Evolutionary conservation across 2,113 vertebrate species (phyloP).

Genomic region (Desmodus rotundus): DNA sequence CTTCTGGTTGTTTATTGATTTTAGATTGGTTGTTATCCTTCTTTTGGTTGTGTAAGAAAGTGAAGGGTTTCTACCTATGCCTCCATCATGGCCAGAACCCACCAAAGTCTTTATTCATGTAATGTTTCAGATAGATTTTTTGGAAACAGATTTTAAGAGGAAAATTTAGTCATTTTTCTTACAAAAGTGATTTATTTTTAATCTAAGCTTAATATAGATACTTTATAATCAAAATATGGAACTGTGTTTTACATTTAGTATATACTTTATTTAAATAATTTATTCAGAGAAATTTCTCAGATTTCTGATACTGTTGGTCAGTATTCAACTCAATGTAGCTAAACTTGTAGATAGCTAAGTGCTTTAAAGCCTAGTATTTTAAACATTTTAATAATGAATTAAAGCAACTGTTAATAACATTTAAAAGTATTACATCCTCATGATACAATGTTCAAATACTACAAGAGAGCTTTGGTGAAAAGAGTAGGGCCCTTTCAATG

Average conservation of each 20-base stretch:
- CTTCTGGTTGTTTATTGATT: too few species aligned
- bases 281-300: conserved; percentile 8
- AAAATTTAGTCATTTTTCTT: background rate
- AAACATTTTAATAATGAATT: background rate
- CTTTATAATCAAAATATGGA: background rate
- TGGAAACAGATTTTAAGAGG: background rate
- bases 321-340: background rate
- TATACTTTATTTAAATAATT: background rate
- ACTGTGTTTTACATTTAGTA: conserved; percentile 2
- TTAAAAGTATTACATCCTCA: background rate
- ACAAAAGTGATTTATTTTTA: background rate
- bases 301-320: background rate
- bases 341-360: background rate
- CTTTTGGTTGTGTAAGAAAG: too few species aligned
- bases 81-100: too few species aligned
- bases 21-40: too few species aligned
- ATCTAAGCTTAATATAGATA: background rate
- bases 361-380: background rate
- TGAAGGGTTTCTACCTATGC: too few species aligned
- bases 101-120: background rate
- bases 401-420: background rate
- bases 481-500: background rate
- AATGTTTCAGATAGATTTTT: background rate
- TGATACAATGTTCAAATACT: background rate
- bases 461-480: background rate